Evolutionary conservation across 1,140 invertebrate genomes (phyloP), one percentile per base, ranked within the genome.

Genomic region (Neotoxoptera formosana): DNA sequence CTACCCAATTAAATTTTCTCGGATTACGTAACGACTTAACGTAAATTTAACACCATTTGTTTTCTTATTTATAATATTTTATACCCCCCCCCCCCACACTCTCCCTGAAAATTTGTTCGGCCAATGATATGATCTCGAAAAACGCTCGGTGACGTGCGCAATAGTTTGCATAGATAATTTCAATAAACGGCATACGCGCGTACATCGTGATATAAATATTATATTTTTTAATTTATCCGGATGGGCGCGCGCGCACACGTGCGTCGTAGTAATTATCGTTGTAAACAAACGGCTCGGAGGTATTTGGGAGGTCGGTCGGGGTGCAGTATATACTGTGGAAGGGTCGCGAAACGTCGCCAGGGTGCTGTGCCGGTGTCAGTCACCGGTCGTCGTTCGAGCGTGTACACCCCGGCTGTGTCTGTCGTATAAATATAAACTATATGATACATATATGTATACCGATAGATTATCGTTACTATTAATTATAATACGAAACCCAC

Each of bases 401-500:
- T 7, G 48, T 25, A 36, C 9, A 51, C 30, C 86, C 83, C 30
- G 51, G 41, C 11, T 56, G 48, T 56, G 34, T 76, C n/a, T 76
- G 60, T 34, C n/a, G 60, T 76, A 14, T 67, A 17, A 17, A 76
- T 76, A 76, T 76, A 76, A 76, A 76, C n/a, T 76, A 76, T 34
- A 76, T n/a, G 14, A 8, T 47, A 53, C n/a, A 76, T 89, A 41
- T 20, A 76, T 89, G 30, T 20, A 53, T 9, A 48, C 48, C 48
- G 3, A 53, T 89, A 56, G 88, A 89, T 89, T 89, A 89, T 89
- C 48, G 88, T 56, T 56, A 56, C 51, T 89, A 89, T 89, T 89
- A 89, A 89, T 89, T 89, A 89, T 89, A 89, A 89, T 89, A 53
- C 34, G 21, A 56, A 89, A 56, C 88, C 9, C 17, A 34, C 34